phyloP scores from a whole-genome alignment of 1,140 invertebrate species.

The Armadillidium nasatum region DNA sequence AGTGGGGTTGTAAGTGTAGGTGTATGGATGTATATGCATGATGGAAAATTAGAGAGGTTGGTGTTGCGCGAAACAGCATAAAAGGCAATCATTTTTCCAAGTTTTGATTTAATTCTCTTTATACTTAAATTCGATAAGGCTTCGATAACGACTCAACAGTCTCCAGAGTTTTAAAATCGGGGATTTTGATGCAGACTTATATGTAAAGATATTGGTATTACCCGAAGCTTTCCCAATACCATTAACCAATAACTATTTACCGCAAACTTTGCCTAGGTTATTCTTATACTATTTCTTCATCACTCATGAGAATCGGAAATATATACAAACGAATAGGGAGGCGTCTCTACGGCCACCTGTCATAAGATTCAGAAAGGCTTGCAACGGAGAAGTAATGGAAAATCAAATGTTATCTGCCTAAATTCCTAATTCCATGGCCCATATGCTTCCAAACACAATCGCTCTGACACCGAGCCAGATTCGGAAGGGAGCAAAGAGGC shows the following conservation, averaged over 20 bases:
- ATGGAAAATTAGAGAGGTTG: no score
- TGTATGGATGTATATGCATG: no score
- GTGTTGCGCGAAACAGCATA: no score
- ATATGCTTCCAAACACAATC: conserved; percentile 32
- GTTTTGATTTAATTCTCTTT: no score
- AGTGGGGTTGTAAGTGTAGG: no score
- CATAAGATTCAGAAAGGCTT: conserved; percentile 23
- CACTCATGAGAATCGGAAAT: not conserved
- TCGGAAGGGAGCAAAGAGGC: not conserved
- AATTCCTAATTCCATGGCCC: conserved; percentile 32
- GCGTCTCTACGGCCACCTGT: conserved; percentile 12
- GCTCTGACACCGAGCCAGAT: conserved; percentile 26
- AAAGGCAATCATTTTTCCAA: no score
- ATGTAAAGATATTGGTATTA: conserved; percentile 9
- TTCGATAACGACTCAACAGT: no score
- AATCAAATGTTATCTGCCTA: conserved; percentile 35
- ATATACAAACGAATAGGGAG: conserved; percentile 2
- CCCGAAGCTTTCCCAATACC: not conserved
- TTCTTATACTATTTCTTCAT: conserved; percentile 8
- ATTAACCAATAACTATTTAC: conserved; percentile 12
- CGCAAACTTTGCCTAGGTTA: conserved; percentile 1
- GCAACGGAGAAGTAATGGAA: conserved; percentile 21
- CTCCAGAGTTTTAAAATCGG: no score
- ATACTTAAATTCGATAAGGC: no score
- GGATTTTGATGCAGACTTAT: no score